phyloP scores from a whole-genome alignment of 2,113 vertebrate species.

The Lates calcarifer region DNA sequence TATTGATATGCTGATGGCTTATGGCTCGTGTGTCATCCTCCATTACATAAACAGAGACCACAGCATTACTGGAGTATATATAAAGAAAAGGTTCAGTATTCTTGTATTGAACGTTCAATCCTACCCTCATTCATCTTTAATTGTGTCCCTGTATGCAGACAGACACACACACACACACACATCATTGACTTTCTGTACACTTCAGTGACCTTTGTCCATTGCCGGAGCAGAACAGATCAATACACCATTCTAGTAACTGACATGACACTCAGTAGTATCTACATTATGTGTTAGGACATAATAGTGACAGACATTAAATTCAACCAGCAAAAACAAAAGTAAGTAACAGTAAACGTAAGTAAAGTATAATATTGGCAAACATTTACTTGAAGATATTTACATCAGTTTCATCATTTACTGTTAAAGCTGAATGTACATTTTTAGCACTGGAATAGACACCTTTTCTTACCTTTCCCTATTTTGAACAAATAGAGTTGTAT shows the following conservation, averaged over 20 bases:
- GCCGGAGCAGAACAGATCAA: slow-evolving; percentile 27
- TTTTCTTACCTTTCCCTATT: no score
- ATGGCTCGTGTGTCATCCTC: slow-evolving; percentile 4
- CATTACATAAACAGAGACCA: not conserved
- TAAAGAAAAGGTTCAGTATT: slow-evolving; percentile 56
- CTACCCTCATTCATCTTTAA: slow-evolving; percentile 37
- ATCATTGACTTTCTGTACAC: slow-evolving; percentile 36
- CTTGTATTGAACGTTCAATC: no score
- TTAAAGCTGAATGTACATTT: no score
- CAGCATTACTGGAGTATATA: slow-evolving; percentile 28
- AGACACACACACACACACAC: slow-evolving; percentile 27
- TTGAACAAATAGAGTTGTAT: no score
- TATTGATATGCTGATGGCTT: not conserved
- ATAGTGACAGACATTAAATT: no score
- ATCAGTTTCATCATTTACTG: no score
- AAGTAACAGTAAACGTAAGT: no score
- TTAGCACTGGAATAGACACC: no score
- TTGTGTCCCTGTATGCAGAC: slow-evolving; percentile 20
- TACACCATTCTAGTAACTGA: slow-evolving; percentile 21
- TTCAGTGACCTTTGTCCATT: slow-evolving; percentile 10
- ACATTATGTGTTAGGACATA: not conserved
- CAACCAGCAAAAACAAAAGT: no score
- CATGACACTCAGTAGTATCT: not conserved
- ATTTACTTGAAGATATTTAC: no score
- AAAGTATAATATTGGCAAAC: no score